Base-by-base conservation (phyloP, 1,140 invertebrate genomes). In the Lithobius niger region DNA sequence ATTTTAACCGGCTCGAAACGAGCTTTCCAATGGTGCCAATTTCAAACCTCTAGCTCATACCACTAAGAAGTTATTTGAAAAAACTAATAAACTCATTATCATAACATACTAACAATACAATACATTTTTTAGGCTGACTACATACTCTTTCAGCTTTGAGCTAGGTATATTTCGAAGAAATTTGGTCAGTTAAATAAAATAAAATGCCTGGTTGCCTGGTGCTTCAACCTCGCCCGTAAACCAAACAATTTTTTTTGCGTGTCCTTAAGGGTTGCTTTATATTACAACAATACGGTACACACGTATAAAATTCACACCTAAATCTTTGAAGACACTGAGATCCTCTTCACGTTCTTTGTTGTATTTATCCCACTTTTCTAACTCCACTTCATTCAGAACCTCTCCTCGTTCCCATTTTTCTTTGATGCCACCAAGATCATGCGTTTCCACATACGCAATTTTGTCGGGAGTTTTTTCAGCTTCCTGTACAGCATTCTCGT, bases 401-500 rank as follows among this genome's bases (percentile, higher is more conserved):
- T 88, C 81, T 0, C 86, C 88, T 56, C 81, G 82, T 69, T 92
- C 89, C 67, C 91, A 92, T 60, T 79, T 78, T 60, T 89, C 82
- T 66, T 87, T 88, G 48, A 90, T 79, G 0, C 78, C 76, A 54
- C 77, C 78, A 0, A 86, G 77, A 81, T 76, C 45, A 76, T 67
- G 53, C 64, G 61, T 26, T 63, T 44, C 25, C n/a, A 54, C 16
- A 10, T 31, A 4, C 22, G 10, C 28, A 25, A 50, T 19, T 58
- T 51, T 18, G n/a, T 3, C 16, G 31, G 52, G 43, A 31, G 19
- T 47, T 18, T 18, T 27, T 28, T 66, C 57, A 54, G 82, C 84
- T 63, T 89, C 86, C 58, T 84, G 79, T 0, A 90, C 83, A 3
- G 87, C 88, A 64, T 89, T 85, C 66, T 92, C 87, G 68, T 93